phyloP scores from a whole-genome alignment of 2,888 invertebrate species.

The Molorchus minor region DNA sequence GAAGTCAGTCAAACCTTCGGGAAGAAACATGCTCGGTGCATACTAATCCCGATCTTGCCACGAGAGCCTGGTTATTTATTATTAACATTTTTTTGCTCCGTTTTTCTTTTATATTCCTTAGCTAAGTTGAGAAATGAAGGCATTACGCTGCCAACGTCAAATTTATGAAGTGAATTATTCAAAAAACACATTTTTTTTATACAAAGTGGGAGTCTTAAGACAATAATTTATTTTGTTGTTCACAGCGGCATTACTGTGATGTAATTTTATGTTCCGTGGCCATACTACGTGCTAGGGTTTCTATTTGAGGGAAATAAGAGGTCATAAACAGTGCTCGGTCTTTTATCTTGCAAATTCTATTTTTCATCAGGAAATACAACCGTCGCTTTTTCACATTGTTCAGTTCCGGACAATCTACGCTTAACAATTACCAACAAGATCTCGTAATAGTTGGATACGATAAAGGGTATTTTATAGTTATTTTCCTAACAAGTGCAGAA shows the following conservation, averaged over 20 bases:
- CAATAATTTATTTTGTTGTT: constrained; percentile 7
- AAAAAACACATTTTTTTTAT: constrained; percentile 17
- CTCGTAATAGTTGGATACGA: too few species aligned
- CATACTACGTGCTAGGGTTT: constrained; percentile 6
- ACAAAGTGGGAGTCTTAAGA: neutral
- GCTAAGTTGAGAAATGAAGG: constrained; percentile 19
- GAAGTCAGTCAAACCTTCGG: constrained; percentile 39
- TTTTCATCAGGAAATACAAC: too few species aligned
- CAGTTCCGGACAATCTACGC: too few species aligned
- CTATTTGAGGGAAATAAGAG: constrained; percentile 7
- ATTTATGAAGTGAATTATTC: constrained; percentile 26
- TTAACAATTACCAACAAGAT: too few species aligned
- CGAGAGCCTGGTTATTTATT: constrained; percentile 33
- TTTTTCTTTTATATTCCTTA: constrained; percentile 16
- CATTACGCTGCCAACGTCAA: constrained; percentile 16
- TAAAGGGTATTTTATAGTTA: too few species aligned
- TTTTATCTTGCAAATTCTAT: constrained; percentile 10
- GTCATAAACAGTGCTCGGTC: constrained; percentile 1
- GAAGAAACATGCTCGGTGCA: constrained; percentile 39
- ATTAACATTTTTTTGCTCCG: constrained; percentile 31
- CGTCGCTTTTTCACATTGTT: too few species aligned
- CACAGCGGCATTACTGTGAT: constrained; percentile 4
- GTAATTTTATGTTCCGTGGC: constrained; percentile 10
- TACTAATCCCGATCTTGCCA: constrained; percentile 37
- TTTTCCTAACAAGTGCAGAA: too few species aligned